These are phyloP conservation scores for Ctenopoma multispine DNA, from an alignment of 2,797 vertebrate genomes.

Conservation along the genomic window DNA sequence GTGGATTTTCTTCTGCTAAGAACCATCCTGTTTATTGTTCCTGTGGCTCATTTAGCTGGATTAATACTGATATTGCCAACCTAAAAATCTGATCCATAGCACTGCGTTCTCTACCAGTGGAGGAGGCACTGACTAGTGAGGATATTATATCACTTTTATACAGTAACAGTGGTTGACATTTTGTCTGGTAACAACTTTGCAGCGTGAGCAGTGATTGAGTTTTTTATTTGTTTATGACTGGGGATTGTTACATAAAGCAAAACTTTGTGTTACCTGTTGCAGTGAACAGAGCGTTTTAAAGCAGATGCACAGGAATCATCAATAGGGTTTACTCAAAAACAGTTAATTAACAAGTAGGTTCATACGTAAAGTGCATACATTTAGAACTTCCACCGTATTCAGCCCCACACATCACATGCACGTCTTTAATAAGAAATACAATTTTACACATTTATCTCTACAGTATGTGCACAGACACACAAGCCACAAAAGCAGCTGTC, in stretches of 20 bases:
- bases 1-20: conserved; percentile 40
- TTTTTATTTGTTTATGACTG: background rate
- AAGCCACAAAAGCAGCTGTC: conserved; percentile 47
- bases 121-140: background rate
- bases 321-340: conserved; percentile 72
- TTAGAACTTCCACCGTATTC: conserved; percentile 68
- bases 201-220: background rate
- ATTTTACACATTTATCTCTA: conserved; percentile 78
- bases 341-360: conserved; percentile 82
- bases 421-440: conserved; percentile 82
- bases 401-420: conserved; percentile 18
- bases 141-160: background rate
- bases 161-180: conserved; percentile 3
- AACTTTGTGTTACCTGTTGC: background rate
- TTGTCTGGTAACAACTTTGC: background rate
- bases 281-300: background rate
- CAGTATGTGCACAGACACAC: conserved; percentile 32
- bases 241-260: background rate
- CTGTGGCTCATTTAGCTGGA: conserved; percentile 43
- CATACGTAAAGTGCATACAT: conserved; percentile 31
- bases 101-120: background rate
- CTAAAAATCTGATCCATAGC: conserved; percentile 23
- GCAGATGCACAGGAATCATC: background rate
- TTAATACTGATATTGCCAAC: conserved; percentile 41
- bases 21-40: conserved; percentile 43